A percentile compares a stretch with the other conserved stretches of the same genome.
Evolutionary conservation across 2,113 vertebrate species (phyloP).

Genomic region (Leptosomus discolor): DNA sequence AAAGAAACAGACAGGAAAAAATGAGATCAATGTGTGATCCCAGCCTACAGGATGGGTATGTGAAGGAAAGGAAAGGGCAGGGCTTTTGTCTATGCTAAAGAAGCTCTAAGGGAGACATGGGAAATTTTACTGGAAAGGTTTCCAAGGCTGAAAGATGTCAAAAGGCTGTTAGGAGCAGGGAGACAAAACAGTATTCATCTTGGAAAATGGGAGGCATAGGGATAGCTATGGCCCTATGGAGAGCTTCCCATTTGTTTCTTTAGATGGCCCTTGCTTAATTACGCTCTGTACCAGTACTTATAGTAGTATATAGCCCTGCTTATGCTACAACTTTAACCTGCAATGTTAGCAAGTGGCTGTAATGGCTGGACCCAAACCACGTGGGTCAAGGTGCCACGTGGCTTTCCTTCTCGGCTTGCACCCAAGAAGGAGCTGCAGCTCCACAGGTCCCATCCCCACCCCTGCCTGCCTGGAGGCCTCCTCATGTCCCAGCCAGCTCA

Average conservation of each 20-base stretch:
- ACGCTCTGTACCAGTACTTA: background rate
- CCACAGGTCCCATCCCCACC: background rate
- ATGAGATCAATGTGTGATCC: background rate
- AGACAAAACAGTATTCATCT: background rate
- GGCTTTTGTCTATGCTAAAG: background rate
- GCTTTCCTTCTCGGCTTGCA: background rate
- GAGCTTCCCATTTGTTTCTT: background rate
- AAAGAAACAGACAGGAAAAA: background rate
- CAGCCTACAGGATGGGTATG: background rate
- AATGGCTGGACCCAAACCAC: background rate
- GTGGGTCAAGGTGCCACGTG: fast-evolving
- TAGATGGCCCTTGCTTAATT: background rate
- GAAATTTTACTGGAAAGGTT: background rate
- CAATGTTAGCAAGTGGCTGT: background rate
- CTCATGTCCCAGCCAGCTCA: fast-evolving
- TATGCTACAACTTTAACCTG: background rate
- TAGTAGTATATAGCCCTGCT: background rate
- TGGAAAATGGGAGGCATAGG: background rate
- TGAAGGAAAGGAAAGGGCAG: background rate
- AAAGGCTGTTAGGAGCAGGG: background rate
- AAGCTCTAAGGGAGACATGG: background rate
- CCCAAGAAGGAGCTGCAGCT: background rate
- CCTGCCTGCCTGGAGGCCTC: background rate
- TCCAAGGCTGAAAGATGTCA: background rate
- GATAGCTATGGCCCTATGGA: background rate